Base-by-base conservation (phyloP, 2,797 vertebrate species). In the Amphiprion clarkii region DNA sequence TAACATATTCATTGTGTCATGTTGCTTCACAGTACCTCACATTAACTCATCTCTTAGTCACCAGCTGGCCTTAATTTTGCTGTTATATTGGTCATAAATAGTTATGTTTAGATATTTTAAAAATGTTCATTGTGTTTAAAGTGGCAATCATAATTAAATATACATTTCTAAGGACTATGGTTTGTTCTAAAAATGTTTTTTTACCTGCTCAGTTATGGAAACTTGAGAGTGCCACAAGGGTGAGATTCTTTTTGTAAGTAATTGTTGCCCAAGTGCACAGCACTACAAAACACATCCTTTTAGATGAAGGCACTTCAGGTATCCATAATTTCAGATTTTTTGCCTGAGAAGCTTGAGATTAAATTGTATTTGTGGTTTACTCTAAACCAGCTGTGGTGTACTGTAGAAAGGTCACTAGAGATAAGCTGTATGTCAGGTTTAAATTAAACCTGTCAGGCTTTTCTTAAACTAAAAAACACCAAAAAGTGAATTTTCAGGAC, bases 21-120 rank as follows among this genome's bases (percentile, higher is more conserved):
- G 21, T 79, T 81, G 68, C 81, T 86, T 85, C 83, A 85, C 78
- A 80, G 86, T 90, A 88, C 85, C 82, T 91, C 80, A 81, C 84
- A 72, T 79, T 84, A 78, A 89, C 52, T 68, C 78, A 53, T 72
- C 71, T 67, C 78, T 72, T 74, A 64, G 55, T 74, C 79, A 64
- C 59, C 58, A 74, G 79, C 49, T 68, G 63, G 54, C 79, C 73
- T 76, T 64, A n/a, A 66, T 79, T 78, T 81, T 79, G 67, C 71
- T 80, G 71, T 81, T 57, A 76, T 64, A 74, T 51, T 85, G 69
- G 80, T 77, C 61, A 68, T 67, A 55, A 58, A 52, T 63, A 55
- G 69, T 36, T 27, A 39, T 70, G 69, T 75, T 44, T 29, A 71
- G 25, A 72, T 63, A 55, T 81, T 55, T 78, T 74, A 19, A 65